Base-by-base conservation (phyloP, 2,113 vertebrate species). In the Actinemys pallida region DNA sequence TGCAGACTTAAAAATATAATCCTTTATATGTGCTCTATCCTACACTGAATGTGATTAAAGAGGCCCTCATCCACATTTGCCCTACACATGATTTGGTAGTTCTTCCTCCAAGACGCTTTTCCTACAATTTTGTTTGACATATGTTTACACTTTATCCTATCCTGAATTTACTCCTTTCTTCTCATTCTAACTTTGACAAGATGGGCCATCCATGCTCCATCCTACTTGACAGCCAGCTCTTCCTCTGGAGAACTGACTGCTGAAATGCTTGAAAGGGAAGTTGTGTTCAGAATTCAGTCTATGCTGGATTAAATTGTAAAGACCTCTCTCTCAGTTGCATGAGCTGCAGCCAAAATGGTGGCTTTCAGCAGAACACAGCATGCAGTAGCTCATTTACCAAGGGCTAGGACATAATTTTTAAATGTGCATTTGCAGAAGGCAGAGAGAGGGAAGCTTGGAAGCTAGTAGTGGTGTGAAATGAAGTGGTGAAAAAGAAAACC, bases 301-400 rank as follows among this genome's bases (percentile, higher is more conserved):
- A 39, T 3, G 57, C 82, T 9, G 13, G 20, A 65, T 95, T 86
- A 87, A 93, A 79, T 81, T 3, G 13, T 47, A 87, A 76, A 86
- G 86, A 86, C 80, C 87, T 82, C 69, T 20, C 52, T 86, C 52
- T 69, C 45, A 53, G 45, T 13, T 81, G 16, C 0, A 0, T 53
- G 90, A 83, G 84, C 82, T 93, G 91, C 86, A 49, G 50, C 57
- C 78, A 59, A n/a, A 92, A 62, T 1, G 2, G 80, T 1, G 31
- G 27, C 65, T 96, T 86, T 83, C 84, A 92, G 69, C 80, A 86
- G 80, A 89, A 90, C 62, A 83, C 88, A 82, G 1, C n/a, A 29
- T 39, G 84, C 29, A 17, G 0, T 78, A 75, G 31, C 83, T 92
- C 93, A 72, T 79, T 96, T 95, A 79, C 59, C n/a, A 17, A 25